Evolutionary conservation across 2,888 invertebrate genomes (phyloP), one percentile per base, ranked within the genome.

Genomic region (Doris montereyensis): DNA sequence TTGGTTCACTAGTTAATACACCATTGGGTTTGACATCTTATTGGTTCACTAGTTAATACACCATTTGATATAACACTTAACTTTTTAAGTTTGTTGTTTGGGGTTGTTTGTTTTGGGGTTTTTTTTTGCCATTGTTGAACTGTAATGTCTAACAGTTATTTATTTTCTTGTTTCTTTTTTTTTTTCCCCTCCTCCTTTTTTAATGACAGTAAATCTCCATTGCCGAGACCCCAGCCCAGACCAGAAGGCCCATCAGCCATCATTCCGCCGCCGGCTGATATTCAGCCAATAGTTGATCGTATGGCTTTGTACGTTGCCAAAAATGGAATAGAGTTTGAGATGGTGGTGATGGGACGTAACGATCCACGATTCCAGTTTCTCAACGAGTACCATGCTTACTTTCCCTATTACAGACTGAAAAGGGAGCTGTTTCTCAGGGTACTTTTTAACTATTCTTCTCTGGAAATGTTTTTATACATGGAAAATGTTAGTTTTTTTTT

Each of bases 281-380:
- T 96, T 0, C 95, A 95, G 88, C 93, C 95, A 26, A 96, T 99
- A 8, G 96, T 99, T 79, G 97, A 98, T 91, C 97, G 98, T 92
- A 97, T 99, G 95, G 98, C 99, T 0, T 95, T 95, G 83, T 98
- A 98, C 91, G 98, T 99, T 0, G 96, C 97, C 0, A 96, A 97
- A 86, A 98, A 98, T 92, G 99, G 99, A 0, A 94, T 95, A 77
- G 96, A 96, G 87, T 98, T 99, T 90, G 98, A 99, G 86, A 87
- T 88, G 35, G 94, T 95, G 52, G 90, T 93, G 4, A 86, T 86
- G 80, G 86, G 86, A 74, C 90, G 91, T 81, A 88, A 88, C 76
- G 97, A 98, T 90, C 94, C 95, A 0, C 93, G 97, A 41, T 98
- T 99, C 91, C 94, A 94, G 30, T 99, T 99, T 91, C 92, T 99